Evolutionary conservation across 37 sponge, comb jelly and placozoan genomes (phyloP).

Genomic region (Axinella damicornis): DNA sequence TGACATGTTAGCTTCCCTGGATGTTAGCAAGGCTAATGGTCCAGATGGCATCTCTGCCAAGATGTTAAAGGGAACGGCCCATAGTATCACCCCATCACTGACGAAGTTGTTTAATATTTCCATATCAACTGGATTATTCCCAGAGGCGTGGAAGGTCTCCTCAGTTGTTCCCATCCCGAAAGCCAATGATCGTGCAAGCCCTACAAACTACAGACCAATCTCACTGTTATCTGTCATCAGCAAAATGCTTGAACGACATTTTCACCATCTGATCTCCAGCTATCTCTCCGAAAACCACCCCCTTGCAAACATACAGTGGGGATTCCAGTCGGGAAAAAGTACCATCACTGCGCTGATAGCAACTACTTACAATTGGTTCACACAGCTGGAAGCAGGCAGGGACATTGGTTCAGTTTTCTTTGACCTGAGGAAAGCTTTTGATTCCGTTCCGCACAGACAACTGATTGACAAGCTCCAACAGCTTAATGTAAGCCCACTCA

Average conservation of each 20-base stretch:
- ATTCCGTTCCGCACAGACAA: neutral
- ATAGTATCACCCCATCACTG: neutral
- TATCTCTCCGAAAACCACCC: neutral
- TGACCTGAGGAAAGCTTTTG: slow-evolving; percentile 3
- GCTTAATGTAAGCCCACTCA: neutral
- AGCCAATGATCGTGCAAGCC: neutral
- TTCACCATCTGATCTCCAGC: neutral
- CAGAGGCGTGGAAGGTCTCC: neutral
- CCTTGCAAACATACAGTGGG: neutral
- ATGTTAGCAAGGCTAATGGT: no score
- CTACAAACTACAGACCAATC: slow-evolving; percentile 3
- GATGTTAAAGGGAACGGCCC: slow-evolving; percentile 6
- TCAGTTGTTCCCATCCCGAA: slow-evolving; percentile 2
- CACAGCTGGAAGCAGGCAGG: neutral
- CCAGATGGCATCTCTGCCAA: neutral
- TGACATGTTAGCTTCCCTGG: no score
- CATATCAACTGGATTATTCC: neutral
- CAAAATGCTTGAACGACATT: no score
- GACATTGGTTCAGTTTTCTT: neutral
- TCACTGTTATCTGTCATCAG: neutral
- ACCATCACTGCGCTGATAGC: neutral
- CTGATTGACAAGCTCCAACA: neutral
- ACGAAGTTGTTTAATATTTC: neutral
- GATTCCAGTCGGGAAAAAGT: neutral
- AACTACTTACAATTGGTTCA: neutral